Evolutionary conservation across 35 echinoderm and acorn worm species (phyloP).

Genomic region (Hemicentrotus pulcherrimus): DNA sequence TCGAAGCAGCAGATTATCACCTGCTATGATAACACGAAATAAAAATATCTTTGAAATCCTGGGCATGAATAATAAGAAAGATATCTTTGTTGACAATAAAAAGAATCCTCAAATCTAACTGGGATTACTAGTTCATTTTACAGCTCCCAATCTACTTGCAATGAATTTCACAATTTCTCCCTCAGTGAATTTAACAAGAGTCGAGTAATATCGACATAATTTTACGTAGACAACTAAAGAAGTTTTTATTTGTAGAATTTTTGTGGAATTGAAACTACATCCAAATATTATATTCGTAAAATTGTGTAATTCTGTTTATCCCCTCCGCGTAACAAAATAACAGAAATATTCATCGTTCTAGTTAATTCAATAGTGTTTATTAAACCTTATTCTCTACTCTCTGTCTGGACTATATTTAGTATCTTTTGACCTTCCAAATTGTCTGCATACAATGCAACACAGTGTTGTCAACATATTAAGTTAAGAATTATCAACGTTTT

Average conservation of each 20-base stretch:
- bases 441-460: no score
- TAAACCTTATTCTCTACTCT: no score
- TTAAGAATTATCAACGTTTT: no score
- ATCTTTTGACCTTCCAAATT: no score
- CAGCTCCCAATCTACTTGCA: neutral
- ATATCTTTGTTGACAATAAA: neutral
- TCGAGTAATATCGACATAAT: neutral
- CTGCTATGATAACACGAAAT: neutral
- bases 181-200: neutral
- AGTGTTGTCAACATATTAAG: no score
- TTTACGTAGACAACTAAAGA: neutral
- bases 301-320: no score
- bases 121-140: neutral
- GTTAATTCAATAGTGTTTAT: no score
- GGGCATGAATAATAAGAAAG: neutral
- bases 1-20: neutral
- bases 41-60: neutral
- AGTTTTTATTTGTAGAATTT: neutral
- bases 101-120: neutral
- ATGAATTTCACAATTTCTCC: neutral
- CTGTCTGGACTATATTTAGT: no score
- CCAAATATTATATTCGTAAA: no score
- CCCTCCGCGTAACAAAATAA: no score
- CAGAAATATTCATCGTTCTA: no score
- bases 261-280: no score